Evolutionary conservation across 2,797 vertebrate genomes (phyloP).

Genomic region (Oceanodroma leucorhoa): DNA sequence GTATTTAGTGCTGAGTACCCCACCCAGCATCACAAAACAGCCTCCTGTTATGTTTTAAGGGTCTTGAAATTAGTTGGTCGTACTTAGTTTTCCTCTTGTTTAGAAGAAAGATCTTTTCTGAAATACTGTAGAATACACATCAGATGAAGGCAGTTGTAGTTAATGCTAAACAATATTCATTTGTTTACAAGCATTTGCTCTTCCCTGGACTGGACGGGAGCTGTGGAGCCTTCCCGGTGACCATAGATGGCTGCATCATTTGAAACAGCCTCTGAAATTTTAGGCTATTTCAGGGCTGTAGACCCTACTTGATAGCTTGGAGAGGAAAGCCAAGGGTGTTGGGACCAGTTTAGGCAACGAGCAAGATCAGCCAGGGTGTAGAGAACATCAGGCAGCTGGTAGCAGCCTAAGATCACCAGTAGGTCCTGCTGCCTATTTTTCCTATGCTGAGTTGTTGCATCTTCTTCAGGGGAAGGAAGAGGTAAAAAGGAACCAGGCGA

Average conservation of each 20-base stretch:
- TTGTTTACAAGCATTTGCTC: neutral
- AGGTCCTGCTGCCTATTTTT: neutral
- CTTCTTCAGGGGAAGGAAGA: neutral
- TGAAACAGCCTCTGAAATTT: neutral
- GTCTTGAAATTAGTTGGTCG: neutral
- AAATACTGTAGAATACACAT: neutral
- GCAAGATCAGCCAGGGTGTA: neutral
- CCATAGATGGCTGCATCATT: neutral
- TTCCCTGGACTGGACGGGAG: neutral
- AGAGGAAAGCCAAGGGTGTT: neutral
- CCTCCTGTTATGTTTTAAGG: neutral
- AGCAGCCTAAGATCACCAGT: neutral
- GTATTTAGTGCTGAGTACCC: neutral
- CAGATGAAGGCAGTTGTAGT: neutral
- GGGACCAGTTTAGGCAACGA: neutral
- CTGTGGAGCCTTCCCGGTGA: neutral
- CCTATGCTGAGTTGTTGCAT: neutral
- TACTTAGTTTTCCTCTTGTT: neutral
- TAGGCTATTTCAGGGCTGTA: neutral
- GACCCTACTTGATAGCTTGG: neutral
- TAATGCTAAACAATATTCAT: neutral
- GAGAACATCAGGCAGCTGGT: neutral
- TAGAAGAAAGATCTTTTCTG: neutral
- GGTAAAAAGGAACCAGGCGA: rapidly evolving
- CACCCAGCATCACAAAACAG: neutral